Base-by-base conservation (phyloP, 2,113 vertebrate species). In the Chlamydotis undulata region DNA sequence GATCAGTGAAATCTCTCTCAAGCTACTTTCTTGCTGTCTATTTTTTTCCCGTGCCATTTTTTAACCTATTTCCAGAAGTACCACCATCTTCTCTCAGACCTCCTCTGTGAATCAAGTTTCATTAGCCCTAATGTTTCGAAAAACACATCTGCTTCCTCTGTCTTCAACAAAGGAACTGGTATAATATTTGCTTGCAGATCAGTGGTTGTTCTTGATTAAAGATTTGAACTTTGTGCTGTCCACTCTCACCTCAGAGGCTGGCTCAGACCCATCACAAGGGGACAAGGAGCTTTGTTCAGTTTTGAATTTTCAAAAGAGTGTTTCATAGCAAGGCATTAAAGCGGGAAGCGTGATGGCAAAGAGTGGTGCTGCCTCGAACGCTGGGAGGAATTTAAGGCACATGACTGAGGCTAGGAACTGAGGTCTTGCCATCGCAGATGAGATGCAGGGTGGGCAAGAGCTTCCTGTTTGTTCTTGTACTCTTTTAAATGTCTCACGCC, bases 361-460 rank as follows among this genome's bases (percentile, higher is more conserved):
- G 13, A 10, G 64, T 35, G 57, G 37, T 71, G 33, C n/a, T 81
- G 14, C 73, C 63, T 92, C 1, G 0, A 78, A 52, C 19, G 35
- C 60, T 35, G 35, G 15, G 76, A 60, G 35, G 61, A 68, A 21
- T 63, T 74, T 21, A 83, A 78, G 67, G 71, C 29, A 22, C 2
- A 0, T 0, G 4, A 13, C 0, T 1, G 53, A 76, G 59, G 29
- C 3, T 60, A 15, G 39, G n/a, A 86, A 23, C 50, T 22, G 56
- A 52, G 41, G 11, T 19, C 25, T 94, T 2, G 1, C 75, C 47
- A 5, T 82, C 0, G 1, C 71, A 80, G 41, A 35, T 6, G 7
- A 82, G 53, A 6, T 74, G 56, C 28, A 67, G n/a, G 11, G 6
- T 39, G 63, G 41, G 28, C 60, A 73, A 68, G 39, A 68, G 28